Conservation (phyloP, 2,888 invertebrate species). For the Brassicogethes aeneus region DNA sequence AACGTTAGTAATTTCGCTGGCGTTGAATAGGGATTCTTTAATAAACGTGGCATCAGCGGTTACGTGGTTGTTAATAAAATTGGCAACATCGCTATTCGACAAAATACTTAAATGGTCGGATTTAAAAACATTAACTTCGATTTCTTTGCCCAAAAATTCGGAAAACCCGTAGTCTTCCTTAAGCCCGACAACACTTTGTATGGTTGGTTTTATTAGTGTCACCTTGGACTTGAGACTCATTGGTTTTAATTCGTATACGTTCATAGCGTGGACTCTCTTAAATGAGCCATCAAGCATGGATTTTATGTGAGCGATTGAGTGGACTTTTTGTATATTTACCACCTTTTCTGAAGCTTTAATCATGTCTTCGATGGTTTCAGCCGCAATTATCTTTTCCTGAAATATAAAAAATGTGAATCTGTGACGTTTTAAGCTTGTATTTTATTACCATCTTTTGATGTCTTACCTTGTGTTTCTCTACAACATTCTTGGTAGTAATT, state of each 20-base stretch:
- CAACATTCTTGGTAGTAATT: not conserved
- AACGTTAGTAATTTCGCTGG: not conserved
- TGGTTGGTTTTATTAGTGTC: not conserved
- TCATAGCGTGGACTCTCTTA: not conserved
- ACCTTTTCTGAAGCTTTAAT: not conserved
- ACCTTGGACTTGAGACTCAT: not conserved
- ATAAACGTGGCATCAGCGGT: not conserved
- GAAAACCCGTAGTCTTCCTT: not conserved
- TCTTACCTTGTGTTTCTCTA: not conserved
- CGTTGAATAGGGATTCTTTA: not conserved
- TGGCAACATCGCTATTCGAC: not conserved
- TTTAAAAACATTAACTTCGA: not conserved
- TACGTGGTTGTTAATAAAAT: not conserved
- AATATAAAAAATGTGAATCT: not conserved
- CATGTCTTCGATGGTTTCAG: not conserved
- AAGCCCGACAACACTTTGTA: not conserved
- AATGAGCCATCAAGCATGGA: not conserved
- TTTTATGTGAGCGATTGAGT: not conserved
- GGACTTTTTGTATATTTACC: not conserved
- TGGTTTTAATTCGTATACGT: not conserved
- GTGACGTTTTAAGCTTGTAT: too few species aligned
- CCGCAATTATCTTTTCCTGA: not conserved
- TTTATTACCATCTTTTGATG: too few species aligned
- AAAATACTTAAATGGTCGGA: not conserved
- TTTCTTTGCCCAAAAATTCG: not conserved